Percentiles rank a stretch among this genome's conserved stretches.
phyloP scores from a whole-genome alignment of 37 sponge, comb jelly and placozoan species.

The Eunapius fragilis region DNA sequence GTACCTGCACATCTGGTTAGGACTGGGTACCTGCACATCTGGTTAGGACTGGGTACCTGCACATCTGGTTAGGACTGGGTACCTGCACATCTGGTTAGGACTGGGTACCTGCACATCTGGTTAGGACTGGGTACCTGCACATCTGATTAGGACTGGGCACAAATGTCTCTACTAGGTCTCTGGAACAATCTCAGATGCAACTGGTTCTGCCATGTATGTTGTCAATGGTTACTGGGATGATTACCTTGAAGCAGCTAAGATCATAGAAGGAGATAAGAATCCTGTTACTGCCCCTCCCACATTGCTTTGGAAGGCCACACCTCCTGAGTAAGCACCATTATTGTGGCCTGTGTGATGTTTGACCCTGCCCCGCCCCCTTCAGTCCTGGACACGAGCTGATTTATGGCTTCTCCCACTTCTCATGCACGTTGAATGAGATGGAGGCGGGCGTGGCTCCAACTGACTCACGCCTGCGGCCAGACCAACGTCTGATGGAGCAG shows the following conservation, averaged over 20 bases:
- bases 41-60: too few relatives aligned
- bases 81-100: too few relatives aligned
- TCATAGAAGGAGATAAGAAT: conserved; percentile 53
- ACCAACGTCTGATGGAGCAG: conserved; percentile 86
- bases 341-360: background rate
- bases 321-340: conserved; percentile 51
- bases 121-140: conserved; percentile 1
- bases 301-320: conserved; percentile 40
- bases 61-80: too few relatives aligned
- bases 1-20: too few relatives aligned
- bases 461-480: conserved; percentile 90
- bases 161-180: conserved; percentile 60
- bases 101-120: too few relatives aligned
- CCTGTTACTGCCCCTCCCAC: conserved; percentile 31
- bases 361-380: background rate
- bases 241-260: conserved; percentile 62
- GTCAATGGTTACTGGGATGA: conserved; percentile 96
- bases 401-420: conserved; percentile 82
- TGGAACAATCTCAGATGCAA: conserved; percentile 70
- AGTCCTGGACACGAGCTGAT: conserved; percentile 80
- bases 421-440: conserved; percentile 83
- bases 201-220: conserved; percentile 58
- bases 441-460: conserved; percentile 93
- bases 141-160: background rate
- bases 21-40: too few relatives aligned